Percentiles rank a stretch among this genome's conserved stretches.
phyloP scores from a whole-genome alignment of 2,888 invertebrate species.

The Macrophya alboannulata region DNA sequence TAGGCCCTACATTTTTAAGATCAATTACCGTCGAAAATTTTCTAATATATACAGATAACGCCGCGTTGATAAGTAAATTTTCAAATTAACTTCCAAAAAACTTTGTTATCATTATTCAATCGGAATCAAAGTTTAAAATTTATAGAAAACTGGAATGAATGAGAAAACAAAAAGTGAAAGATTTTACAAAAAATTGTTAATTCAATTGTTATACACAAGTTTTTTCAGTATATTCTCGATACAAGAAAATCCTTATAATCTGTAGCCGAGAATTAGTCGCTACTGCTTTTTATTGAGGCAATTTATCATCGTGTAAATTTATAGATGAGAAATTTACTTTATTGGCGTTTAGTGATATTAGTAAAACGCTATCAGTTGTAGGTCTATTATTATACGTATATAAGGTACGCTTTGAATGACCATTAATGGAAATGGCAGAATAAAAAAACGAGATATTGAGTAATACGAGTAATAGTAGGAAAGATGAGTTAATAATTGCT shows the following conservation, averaged over 20 bases:
- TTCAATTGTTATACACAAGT: neutral
- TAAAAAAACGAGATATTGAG: neutral
- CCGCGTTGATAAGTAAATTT: neutral
- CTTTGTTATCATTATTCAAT: neutral
- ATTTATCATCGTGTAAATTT: neutral
- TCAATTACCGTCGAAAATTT: neutral
- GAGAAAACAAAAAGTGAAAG: too few relatives aligned
- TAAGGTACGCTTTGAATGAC: neutral
- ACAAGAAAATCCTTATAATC: neutral
- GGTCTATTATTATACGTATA: neutral
- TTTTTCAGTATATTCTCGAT: neutral
- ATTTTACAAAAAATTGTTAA: too few relatives aligned
- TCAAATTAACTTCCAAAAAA: neutral
- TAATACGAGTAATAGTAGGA: neutral
- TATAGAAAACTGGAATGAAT: neutral
- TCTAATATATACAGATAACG: neutral
- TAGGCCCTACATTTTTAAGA: slow-evolving; percentile 22
- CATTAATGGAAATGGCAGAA: neutral
- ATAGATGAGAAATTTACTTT: neutral
- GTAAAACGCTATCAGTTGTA: neutral
- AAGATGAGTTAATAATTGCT: neutral
- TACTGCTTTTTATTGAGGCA: neutral
- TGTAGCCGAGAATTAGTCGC: too few relatives aligned
- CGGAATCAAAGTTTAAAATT: neutral
- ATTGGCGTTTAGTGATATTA: neutral